Evolutionary conservation across 30 jellyfish, hydroid and myxozoan genomes (phyloP), one percentile per base, ranked within the genome.

Genomic region (Chrysaora quinquecirrha): DNA sequence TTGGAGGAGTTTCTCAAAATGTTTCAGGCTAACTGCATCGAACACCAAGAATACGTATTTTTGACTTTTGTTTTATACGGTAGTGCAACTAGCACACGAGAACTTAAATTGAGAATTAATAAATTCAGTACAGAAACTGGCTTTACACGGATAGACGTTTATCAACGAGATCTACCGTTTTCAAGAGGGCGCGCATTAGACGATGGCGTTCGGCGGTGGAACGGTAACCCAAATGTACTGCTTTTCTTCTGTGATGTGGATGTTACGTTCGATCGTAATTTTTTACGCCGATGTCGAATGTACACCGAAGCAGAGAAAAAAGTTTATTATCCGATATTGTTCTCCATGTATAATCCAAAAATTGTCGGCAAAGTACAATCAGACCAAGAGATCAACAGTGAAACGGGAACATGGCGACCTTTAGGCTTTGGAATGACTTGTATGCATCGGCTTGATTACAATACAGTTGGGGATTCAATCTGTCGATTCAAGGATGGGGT

Each of bases 131-230:
- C 18, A 48, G 68, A 49, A 12, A 64, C 90, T 64, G 78, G 90
- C 43, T 80, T 92, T 33, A 67, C 82, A 7, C 86, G 76, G 0
- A 72, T 68, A 62, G 98, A 92, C 50, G 68, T 92, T 0, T 16
- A 80, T 70, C 67, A 89, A 28, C 50, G 74, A 73, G 87, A 92
- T 62, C 24, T 48, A 47, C 96, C 96, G 18, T 92, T 92, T 65
- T 80, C 88, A 54, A 80, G 98, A 11, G 98, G 98, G 48, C 87
- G 97, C 27, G 97, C 98, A 31, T 73, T 92, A 79, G 89, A 92
- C 78, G 98, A 92, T 64, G 98, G 98, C 49, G 95, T 92, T n/a
- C 52, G 56, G 27, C 92, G 98, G 22, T 92, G 98, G 98, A 92
- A 92, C 79, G 98, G 98, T 28, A 52, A 86, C 65, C 29, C 65